Base-by-base conservation (phyloP, 2,888 invertebrate genomes). In the Leptothorax acervorum region DNA sequence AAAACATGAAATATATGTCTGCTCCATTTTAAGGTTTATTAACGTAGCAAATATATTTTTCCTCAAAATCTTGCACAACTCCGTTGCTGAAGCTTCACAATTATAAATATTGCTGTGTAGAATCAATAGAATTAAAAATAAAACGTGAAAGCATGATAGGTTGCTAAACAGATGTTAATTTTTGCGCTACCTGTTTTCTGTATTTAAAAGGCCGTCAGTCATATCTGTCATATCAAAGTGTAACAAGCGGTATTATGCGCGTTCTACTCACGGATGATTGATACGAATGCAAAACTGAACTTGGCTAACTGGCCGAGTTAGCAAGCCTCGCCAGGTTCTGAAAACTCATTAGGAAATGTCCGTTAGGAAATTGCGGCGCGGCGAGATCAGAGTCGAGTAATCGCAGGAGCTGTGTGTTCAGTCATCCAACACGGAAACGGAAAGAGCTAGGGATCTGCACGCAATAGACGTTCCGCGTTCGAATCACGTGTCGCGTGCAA, bases 291-390 rank as follows among this genome's bases (percentile, higher is more conserved):
- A 65, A 65, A 53, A n/a, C 6, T 28, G 18, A 65, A 53, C 76
- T 65, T 55, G 23, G 12, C 18, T 74, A 60, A 60, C 57, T 73
- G 35, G 60, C n/a, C 15, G 53, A 39, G 18, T 55, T 51, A 65
- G 28, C 60, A 15, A n/a, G 48, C 23, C 23, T 42, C 23, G 9
- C 12, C n/a, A 55, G 45, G 2, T 31, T 76, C 23, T 66, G 75
- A 60, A 60, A 81, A 81, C 74, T 81, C 74, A 48, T 79, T 60
- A 81, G 79, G 74, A 81, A 74, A 81, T 81, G 74, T 81, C 79
- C 74, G 74, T 60, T 74, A 73, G 57, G 60, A 60, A 74, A 81
- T 73, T 39, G 74, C 35, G n/a, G 42, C 23, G 23, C 23, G 23
- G 0, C n/a, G 39, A 55, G 74, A 57, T 73, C 39, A 15, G 28